Conservation (phyloP, 2,797 vertebrate species). For the Microctenopoma stevenorrisi region DNA sequence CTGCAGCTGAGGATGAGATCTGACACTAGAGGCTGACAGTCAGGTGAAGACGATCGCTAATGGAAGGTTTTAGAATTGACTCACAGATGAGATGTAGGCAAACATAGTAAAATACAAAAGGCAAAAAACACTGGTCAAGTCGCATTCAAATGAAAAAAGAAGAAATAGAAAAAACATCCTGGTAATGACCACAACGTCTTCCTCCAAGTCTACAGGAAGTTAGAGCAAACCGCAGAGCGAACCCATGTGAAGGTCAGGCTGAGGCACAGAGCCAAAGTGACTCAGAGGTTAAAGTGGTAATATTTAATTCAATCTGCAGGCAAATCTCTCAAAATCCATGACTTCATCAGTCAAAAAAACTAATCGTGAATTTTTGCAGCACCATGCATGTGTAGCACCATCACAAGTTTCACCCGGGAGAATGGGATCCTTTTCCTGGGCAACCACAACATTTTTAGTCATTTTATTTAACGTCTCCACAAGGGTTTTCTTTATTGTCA, state of each 20-base stretch:
- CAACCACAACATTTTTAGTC: background rate
- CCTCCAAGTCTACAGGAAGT: constrained; percentile 38
- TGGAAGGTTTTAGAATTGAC: too few species aligned
- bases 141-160: constrained; percentile 1
- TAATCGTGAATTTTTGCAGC: background rate
- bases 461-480: background rate
- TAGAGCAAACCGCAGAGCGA: constrained; percentile 19
- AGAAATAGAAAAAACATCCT: constrained; percentile 8
- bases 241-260: constrained; percentile 7
- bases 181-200: background rate
- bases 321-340: background rate
- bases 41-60: too few species aligned
- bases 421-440: background rate
- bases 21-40: too few species aligned
- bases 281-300: background rate
- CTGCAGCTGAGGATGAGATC: too few species aligned
- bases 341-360: background rate
- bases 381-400: background rate
- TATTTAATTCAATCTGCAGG: background rate
- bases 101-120: too few species aligned
- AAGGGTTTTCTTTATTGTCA: background rate
- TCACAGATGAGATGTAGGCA: too few species aligned
- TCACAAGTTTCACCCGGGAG: background rate
- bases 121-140: background rate
- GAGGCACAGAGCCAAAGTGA: background rate